Conservation (phyloP, 2,888 invertebrate genomes). For the Stenodema calcarata region DNA sequence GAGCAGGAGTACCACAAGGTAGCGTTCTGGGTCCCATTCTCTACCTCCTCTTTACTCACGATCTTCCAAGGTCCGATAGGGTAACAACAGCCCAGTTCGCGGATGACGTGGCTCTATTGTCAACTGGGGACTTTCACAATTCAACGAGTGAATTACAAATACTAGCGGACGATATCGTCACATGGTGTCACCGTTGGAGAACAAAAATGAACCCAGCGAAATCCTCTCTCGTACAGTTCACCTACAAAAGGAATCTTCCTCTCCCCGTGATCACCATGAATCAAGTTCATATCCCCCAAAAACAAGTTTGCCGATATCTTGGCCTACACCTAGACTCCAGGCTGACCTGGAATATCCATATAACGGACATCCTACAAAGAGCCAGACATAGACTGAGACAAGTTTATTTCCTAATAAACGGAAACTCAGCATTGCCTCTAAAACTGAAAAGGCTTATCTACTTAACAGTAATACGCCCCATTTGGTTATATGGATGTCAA, state of each 20-base stretch:
- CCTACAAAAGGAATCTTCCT: neutral
- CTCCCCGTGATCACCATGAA: neutral
- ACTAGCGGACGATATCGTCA: neutral
- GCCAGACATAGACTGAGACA: constrained; percentile 11
- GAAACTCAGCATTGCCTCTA: neutral
- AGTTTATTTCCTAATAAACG: neutral
- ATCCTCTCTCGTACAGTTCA: neutral
- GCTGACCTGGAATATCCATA: neutral
- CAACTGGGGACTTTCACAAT: neutral
- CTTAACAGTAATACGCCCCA: neutral
- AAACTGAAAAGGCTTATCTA: neutral
- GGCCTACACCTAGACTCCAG: neutral
- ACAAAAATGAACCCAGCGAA: constrained; percentile 1
- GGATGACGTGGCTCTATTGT: neutral
- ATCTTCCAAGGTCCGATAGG: neutral
- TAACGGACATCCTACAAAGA: neutral
- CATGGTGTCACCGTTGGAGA: constrained; percentile 12
- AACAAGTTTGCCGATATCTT: neutral
- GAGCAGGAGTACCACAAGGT: neutral
- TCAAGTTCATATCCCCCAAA: neutral
- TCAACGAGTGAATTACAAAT: neutral
- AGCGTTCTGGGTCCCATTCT: neutral
- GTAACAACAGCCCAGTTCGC: neutral
- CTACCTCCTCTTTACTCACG: neutral
- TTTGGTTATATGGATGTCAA: constrained; percentile 17